Evolutionary conservation across 1,140 invertebrate species (phyloP).

Genomic region (Aleiodes sp.): DNA sequence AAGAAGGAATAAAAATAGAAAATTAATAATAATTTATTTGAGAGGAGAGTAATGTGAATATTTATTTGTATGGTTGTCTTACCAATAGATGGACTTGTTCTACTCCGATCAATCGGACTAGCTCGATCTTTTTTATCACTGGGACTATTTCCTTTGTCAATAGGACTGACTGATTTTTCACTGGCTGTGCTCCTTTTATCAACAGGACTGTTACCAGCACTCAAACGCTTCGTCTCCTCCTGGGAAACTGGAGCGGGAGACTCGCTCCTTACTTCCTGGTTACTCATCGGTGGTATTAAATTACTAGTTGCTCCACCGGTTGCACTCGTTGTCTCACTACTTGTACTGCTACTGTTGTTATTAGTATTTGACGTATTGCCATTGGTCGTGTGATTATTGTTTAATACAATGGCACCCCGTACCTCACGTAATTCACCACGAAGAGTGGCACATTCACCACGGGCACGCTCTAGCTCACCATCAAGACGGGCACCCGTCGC

Average conservation of each 20-base stretch:
- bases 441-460: conserved; percentile 69
- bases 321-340: conserved; percentile 47
- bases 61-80: not conserved
- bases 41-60: not conserved
- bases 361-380: conserved; percentile 53
- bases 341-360: conserved; percentile 30
- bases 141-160: conserved; percentile 57
- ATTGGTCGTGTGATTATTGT: conserved; percentile 45
- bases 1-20: not conserved
- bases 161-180: conserved; percentile 60
- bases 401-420: conserved; percentile 57
- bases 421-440: conserved; percentile 68
- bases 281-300: conserved; percentile 41
- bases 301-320: conserved; percentile 34
- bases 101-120: conserved; percentile 53
- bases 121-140: conserved; percentile 56
- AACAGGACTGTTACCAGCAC: conserved; percentile 58
- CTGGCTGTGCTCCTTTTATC: conserved; percentile 62
- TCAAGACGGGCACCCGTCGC: conserved; percentile 72
- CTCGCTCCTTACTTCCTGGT: conserved; percentile 45
- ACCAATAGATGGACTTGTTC: conserved; percentile 57
- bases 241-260: conserved; percentile 43
- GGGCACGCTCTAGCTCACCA: conserved; percentile 70
- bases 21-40: not conserved
- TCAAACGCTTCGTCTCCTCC: conserved; percentile 54